Conservation (phyloP, 2,888 invertebrate genomes). For the Eretmocerus hayati region DNA sequence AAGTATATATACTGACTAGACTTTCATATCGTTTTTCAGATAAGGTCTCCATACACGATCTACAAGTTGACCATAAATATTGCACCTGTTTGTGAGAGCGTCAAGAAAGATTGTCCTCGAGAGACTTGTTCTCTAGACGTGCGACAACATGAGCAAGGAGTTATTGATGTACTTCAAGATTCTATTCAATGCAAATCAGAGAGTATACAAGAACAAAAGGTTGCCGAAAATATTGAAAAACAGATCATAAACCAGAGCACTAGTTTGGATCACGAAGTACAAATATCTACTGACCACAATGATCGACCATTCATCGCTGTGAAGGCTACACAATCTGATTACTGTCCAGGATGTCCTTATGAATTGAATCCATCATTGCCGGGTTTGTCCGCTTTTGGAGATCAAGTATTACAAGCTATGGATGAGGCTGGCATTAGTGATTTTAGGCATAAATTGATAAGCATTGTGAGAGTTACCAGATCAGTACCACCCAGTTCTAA, state of each 20-base stretch:
- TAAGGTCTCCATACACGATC: slow-evolving; percentile 30
- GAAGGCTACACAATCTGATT: slow-evolving; percentile 30
- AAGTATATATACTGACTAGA: too few species aligned
- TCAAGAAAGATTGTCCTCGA: slow-evolving; percentile 31
- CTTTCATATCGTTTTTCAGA: too few species aligned
- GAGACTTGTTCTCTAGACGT: slow-evolving; percentile 38
- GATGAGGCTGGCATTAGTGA: slow-evolving; percentile 34
- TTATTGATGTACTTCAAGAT: slow-evolving; percentile 28
- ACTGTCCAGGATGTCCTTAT: slow-evolving; percentile 42
- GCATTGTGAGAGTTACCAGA: slow-evolving; percentile 35
- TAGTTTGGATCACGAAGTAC: slow-evolving; percentile 36
- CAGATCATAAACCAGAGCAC: slow-evolving; percentile 28
- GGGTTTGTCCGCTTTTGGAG: slow-evolving; percentile 35
- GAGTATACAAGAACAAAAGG: slow-evolving; percentile 26
- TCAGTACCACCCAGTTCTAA: slow-evolving; percentile 36
- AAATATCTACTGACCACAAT: slow-evolving; percentile 32
- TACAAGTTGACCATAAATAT: slow-evolving; percentile 37
- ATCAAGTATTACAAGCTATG: slow-evolving; percentile 33
- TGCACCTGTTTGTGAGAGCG: slow-evolving; percentile 31
- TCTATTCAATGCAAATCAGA: slow-evolving; percentile 35
- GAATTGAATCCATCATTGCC: slow-evolving; percentile 40
- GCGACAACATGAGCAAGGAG: slow-evolving; percentile 32
- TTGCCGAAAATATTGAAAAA: slow-evolving; percentile 30
- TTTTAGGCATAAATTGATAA: slow-evolving; percentile 37
- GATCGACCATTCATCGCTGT: slow-evolving; percentile 39